A percentile compares a stretch with the other conserved stretches of the same genome.
phyloP scores from a whole-genome alignment of 2,888 invertebrate species.

The Synergus umbraculus region DNA sequence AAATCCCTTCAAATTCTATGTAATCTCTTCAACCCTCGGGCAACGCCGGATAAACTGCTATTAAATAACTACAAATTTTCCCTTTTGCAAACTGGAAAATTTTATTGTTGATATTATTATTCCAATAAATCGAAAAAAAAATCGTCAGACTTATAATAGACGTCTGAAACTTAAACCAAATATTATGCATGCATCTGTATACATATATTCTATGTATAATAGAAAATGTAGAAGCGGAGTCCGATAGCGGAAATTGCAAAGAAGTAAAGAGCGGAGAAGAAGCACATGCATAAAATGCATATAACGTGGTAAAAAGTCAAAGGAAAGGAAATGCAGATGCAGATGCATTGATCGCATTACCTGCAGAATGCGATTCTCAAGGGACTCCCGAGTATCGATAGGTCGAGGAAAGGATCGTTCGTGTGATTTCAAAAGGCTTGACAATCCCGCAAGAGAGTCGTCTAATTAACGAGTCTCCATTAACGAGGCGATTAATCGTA shows the following conservation, averaged over 20 bases:
- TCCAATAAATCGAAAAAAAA: no score
- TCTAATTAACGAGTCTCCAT: conserved; percentile 67
- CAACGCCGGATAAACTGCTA: no score
- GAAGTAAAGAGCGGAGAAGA: not conserved
- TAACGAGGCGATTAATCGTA: conserved; percentile 65
- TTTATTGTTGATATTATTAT: no score
- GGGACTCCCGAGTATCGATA: conserved; percentile 29
- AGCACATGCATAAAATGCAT: conserved; percentile 13
- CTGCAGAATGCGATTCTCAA: conserved; percentile 31
- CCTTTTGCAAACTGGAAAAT: no score
- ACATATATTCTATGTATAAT: not conserved
- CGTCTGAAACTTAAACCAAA: no score
- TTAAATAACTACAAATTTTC: no score
- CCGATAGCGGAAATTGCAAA: not conserved
- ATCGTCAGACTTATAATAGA: not conserved
- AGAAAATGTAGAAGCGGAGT: not conserved
- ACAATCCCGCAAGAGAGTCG: conserved; percentile 54
- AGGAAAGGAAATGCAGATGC: conserved; percentile 47
- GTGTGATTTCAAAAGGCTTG: conserved; percentile 50
- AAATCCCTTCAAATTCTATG: no score
- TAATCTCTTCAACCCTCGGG: no score
- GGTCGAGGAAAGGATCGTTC: conserved; percentile 40
- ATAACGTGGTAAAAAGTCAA: conserved; percentile 42
- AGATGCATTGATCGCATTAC: conserved; percentile 39
- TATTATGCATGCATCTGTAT: not conserved